Base-by-base conservation (phyloP, 2,113 vertebrate genomes). In the Electrona antarctica region DNA sequence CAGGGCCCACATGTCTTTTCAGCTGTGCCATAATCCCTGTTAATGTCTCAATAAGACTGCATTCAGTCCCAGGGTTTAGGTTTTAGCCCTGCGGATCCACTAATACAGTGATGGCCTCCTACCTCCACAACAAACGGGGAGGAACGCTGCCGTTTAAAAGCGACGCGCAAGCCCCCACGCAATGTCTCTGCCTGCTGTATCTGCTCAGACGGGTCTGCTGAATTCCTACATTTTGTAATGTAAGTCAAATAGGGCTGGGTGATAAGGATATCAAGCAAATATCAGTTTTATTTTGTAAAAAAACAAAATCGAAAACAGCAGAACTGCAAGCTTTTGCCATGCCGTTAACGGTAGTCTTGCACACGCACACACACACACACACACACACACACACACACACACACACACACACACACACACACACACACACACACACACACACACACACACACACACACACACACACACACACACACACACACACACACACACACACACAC, bases 31-130 rank as follows among this genome's bases (percentile, higher is more conserved):
- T 67, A 71, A 74, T 75, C 78, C 63, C 60, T 67, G 68, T 63
- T 71, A 71, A 75, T 64, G 69, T 76, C 64, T 69, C 21, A 41
- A 41, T 68, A 55, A 66, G 65, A 68, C 64, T 60, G 65, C 47
- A 61, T n/a, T 55, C 50, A 69, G 48, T 21, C 60, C 29, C 60
- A 62, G 60, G 33, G 60, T n/a, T n/a, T 41, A 41, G 33, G 33
- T 41, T 60, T 41, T 33, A 33, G 10, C 41, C 58, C 11, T 41
- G 33, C 33, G 11, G 6, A 46, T 7, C 12, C 41, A 41, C 41
- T 62, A n/a, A 62, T 15, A 62, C 13, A 47, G 51, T 63, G 46
- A 59, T 52, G 67, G 33, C 67, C 59, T 60, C 65, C 70, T 41
- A 73, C 58, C 28, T 49, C 28, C 28, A 49, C 41, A 10, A 59